Base-by-base conservation (phyloP, 2,888 invertebrate genomes). In the Dorcus hopei region DNA sequence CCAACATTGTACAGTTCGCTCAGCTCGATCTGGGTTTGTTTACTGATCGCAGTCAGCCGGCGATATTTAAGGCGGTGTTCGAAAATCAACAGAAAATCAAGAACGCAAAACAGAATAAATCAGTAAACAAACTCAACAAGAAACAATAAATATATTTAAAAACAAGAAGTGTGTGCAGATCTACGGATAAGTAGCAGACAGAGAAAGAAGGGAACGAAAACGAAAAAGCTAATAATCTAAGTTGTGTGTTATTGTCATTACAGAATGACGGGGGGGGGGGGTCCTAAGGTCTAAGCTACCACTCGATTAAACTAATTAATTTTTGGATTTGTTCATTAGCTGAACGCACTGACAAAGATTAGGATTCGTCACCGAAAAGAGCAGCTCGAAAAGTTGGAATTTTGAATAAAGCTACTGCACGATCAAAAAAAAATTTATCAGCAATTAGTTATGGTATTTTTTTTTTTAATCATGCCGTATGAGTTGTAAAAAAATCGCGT, bases 1-100 rank as follows among this genome's bases (percentile, higher is more conserved):
- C 76, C 72, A 74, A 76, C 75, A 75, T 75, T 74, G 62, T 72
- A 70, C 70, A 74, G 72, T 69, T 68, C 68, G 70, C 67, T 67
- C 67, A 68, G 64, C 67, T 59, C 43, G 54, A 58, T 41, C 33
- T 47, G 42, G 61, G 62, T 56, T 65, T 65, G 63, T 60, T 65
- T 65, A 65, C 62, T 65, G 63, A 63, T 61, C 57, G 54, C 26
- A 19, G 11, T 16, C 19, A 5, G n/a, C 9, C 19, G 7, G n/a
- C n/a, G 49, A 50, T 50, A 11, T 14, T 39, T 53, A 33, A 33
- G 3, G 26, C 26, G 26, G 26, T 48, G 38, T 43, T 26, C n/a
- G 26, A 33, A 33, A 14, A 14, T 14, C 14, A 14, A 33, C 5
- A 26, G 48, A n/a, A 11, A 51, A 5, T 26, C 6, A 38, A 51